Evolutionary conservation across 2,888 invertebrate genomes (phyloP).

Genomic region (Sylvicola cinctus): DNA sequence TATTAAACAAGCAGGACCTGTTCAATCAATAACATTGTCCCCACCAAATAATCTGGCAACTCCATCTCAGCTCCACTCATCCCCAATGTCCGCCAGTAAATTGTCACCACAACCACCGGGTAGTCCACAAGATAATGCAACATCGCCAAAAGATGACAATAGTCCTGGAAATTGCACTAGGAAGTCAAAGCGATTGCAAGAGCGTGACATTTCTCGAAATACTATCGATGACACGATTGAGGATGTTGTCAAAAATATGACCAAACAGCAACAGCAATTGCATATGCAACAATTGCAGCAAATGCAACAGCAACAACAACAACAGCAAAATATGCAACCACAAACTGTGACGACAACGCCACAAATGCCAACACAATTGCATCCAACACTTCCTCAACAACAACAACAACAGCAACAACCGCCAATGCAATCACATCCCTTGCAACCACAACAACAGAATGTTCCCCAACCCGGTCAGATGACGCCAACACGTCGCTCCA

Average conservation of each 20-base stretch:
- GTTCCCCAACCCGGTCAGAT: constrained; percentile 11
- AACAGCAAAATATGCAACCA: background rate
- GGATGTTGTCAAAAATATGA: constrained; percentile 58
- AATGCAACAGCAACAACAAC: constrained; percentile 16
- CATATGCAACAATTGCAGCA: constrained; percentile 17
- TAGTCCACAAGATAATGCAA: constrained; percentile 25
- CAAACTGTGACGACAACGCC: too few relatives aligned
- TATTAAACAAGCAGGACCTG: constrained; percentile 33
- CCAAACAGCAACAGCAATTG: constrained; percentile 13
- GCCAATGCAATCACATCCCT: too few relatives aligned
- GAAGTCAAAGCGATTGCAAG: constrained; percentile 60
- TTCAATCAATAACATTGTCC: constrained; percentile 11
- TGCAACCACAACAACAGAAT: constrained; percentile 4
- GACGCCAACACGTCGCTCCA: constrained; percentile 22
- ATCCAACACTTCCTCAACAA: constrained; percentile 2
- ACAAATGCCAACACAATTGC: too few relatives aligned
- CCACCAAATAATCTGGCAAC: constrained; percentile 10
- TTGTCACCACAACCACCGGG: constrained; percentile 22
- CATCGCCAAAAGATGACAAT: background rate
- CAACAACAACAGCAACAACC: background rate
- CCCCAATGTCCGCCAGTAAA: constrained; percentile 11
- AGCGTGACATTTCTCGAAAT: constrained; percentile 51
- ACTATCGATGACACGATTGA: constrained; percentile 79
- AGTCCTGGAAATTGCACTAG: constrained; percentile 34
- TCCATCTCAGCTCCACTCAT: constrained; percentile 8